Evolutionary conservation across 2,888 invertebrate genomes (phyloP).

Genomic region (Penaeus monodon): DNA sequence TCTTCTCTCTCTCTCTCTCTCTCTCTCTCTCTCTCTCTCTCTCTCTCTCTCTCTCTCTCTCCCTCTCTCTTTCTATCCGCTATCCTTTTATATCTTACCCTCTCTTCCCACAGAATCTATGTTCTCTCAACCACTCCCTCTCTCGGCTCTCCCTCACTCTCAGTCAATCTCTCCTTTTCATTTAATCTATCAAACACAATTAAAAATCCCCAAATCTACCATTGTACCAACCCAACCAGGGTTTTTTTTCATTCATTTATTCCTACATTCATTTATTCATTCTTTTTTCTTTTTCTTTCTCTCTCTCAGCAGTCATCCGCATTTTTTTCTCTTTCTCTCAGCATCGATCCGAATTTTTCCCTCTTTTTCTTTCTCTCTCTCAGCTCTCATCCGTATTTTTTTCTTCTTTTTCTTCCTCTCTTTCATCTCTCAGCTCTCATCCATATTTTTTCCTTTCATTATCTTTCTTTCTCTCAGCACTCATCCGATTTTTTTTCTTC

Average conservation of each 20-base stretch:
- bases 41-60: no score
- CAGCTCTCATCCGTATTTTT: neutral
- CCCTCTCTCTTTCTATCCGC: no score
- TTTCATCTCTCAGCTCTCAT: neutral
- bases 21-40: neutral
- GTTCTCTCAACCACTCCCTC: neutral
- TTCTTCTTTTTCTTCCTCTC: neutral
- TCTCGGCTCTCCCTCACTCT: neutral
- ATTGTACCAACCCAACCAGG: no score
- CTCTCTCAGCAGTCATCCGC: neutral
- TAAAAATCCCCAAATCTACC: no score
- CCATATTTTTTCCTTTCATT: neutral
- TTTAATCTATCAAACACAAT: no score
- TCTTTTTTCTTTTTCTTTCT: no score
- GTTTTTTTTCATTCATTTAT: no score
- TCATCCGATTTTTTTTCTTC: neutral
- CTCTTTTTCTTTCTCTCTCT: neutral
- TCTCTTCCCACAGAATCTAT: no score
- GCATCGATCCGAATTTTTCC: accelerated
- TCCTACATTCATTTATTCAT: no score
- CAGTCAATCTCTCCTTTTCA: no score
- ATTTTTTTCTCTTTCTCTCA: neutral
- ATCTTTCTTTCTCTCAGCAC: neutral
- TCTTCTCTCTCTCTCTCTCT: neutral
- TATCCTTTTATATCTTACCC: no score